A percentile compares a stretch with the other conserved stretches of the same genome.
Evolutionary conservation across 1,140 invertebrate genomes (phyloP).

Genomic region (Pseudoatta argentina): DNA sequence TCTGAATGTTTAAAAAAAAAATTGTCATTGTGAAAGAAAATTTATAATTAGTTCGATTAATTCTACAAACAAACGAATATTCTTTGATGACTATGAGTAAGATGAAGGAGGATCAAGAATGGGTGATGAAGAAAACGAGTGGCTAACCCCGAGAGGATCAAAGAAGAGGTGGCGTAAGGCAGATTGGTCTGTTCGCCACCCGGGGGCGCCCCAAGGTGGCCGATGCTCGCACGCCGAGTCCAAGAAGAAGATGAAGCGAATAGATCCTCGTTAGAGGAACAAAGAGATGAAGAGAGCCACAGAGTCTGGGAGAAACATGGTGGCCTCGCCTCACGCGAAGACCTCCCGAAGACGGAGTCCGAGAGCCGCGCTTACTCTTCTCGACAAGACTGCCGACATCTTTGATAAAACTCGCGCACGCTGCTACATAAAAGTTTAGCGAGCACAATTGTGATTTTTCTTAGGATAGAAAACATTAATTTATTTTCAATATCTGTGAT

Average conservation of each 20-base stretch:
- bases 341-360: constrained; percentile 81
- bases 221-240: constrained; percentile 80
- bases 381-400: constrained; percentile 72
- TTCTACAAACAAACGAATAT: neutral
- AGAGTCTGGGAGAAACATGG: constrained; percentile 82
- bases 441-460: neutral
- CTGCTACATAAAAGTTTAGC: constrained; percentile 25
- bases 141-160: constrained; percentile 59
- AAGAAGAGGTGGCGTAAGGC: constrained; percentile 70
- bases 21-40: neutral
- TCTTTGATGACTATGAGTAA: neutral
- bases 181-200: constrained; percentile 84
- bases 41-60: neutral
- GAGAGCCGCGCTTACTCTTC: constrained; percentile 63
- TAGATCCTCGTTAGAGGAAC: constrained; percentile 35
- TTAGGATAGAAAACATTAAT: neutral
- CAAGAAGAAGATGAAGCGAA: constrained; percentile 65
- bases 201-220: constrained; percentile 85
- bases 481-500: neutral
- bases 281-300: constrained; percentile 68
- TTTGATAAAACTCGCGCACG: constrained; percentile 42
- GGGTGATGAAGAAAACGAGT: constrained; percentile 19
- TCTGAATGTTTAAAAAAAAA: neutral
- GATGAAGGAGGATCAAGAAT: constrained; percentile 35
- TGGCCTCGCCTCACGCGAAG: constrained; percentile 86